Evolutionary conservation across 2,113 vertebrate genomes (phyloP), one percentile per base, ranked within the genome.

Genomic region (Vulpes vulpes): DNA sequence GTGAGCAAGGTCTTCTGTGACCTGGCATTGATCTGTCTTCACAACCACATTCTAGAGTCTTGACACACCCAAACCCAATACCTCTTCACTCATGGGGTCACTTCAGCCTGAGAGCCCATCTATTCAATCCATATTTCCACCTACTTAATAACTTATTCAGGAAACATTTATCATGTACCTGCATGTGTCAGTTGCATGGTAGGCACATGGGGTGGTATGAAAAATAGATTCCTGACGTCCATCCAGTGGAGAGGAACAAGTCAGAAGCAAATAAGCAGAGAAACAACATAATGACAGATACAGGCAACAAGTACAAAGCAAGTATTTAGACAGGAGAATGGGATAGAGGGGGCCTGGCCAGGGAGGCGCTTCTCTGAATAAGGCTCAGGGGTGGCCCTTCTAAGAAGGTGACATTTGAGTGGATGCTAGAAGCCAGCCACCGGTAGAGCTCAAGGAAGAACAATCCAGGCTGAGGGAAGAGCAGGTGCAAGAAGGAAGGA

Each of bases 141-240:
- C n/a, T 53, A 17, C 20, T 60, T 55, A 55, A 32, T 53, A 80
- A 25, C 5, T 25, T 49, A 32, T 23, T n/a, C 23, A 51, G 27
- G 23, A 92, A 80, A 69, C 25, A 38, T 12, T 11, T 20, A 25
- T 6, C n/a, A 23, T 25, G 23, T 20, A 51, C n/a, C 80, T 74
- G 82, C 5, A 4, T 2, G 0, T 3, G 32, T 14, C 85, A 38
- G 20, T 1, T 62, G 43, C 5, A 4, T 5, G 11, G n/a, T 1
- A 27, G n/a, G 27, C 8, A 38, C 32, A 16, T 5, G 38, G 0
- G 11, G 38, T 22, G 27, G 83, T 19, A 32, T 32, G 16, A 73
- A 80, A 73, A 80, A 55, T 20, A 38, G 27, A 15, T 15, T 59
- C 64, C 11, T 49, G n/a, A 51, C 87, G 35, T 76, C 10, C 53